Conservation (phyloP, 2,113 vertebrate species). For the Furnarius figulus region DNA sequence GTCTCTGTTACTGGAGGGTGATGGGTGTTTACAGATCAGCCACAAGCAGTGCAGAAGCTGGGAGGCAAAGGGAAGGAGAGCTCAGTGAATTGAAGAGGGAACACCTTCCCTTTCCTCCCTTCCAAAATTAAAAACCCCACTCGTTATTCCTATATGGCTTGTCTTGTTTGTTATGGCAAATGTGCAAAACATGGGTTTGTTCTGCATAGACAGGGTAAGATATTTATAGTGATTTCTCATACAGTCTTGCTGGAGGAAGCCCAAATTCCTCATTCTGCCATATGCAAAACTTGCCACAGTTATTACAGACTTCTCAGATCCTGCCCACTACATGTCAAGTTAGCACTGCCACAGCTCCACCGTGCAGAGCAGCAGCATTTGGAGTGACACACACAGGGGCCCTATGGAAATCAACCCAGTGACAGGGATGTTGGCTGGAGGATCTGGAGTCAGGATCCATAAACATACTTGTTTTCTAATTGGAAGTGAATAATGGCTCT, state of each 20-base stretch:
- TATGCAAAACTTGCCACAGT: not conserved
- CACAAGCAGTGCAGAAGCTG: not conserved
- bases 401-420: not conserved
- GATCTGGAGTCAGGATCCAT: not conserved
- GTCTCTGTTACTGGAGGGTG: not conserved
- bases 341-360: not conserved
- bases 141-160: not conserved
- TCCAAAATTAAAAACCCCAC: not conserved
- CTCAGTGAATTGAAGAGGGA: not conserved
- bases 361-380: not conserved
- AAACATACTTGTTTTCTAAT: not conserved
- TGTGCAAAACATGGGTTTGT: not conserved
- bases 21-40: not conserved
- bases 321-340: not conserved
- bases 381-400: not conserved
- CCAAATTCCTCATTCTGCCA: not conserved
- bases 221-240: not conserved
- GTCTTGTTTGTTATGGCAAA: not conserved
- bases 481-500: not conserved
- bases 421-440: not conserved
- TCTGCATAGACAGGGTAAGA: not conserved
- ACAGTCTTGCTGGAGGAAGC: not conserved
- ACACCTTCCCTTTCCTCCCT: not conserved
- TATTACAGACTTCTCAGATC: not conserved
- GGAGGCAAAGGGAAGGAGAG: not conserved